Evolutionary conservation across 2,888 invertebrate species (phyloP).

Genomic region (Allolobophora icterica): DNA sequence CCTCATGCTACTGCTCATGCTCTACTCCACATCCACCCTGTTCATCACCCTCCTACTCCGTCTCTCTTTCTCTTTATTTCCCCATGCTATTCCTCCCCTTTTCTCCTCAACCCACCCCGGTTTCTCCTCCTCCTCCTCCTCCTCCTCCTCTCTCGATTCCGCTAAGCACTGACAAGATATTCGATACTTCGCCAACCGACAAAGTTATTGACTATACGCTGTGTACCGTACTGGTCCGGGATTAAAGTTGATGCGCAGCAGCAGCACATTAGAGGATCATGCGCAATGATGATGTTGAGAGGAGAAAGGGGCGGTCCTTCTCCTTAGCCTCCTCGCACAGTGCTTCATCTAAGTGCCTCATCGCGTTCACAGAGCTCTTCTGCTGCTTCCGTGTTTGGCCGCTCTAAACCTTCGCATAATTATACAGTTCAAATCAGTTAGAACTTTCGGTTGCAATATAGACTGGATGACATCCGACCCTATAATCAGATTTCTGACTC

Average conservation of each 20-base stretch:
- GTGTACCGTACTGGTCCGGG: neutral
- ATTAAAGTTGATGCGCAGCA: neutral
- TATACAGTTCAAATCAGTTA: neutral
- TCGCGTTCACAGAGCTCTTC: neutral
- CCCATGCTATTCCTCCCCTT: neutral
- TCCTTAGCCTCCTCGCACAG: neutral
- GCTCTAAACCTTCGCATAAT: neutral
- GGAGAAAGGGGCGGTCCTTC: neutral
- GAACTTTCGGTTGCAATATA: neutral
- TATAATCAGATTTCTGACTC: neutral
- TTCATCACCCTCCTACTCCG: neutral
- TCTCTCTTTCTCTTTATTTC: neutral
- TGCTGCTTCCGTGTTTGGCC: neutral
- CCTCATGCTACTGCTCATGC: neutral
- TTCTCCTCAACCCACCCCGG: neutral
- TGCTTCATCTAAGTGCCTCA: neutral
- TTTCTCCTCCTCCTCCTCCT: neutral
- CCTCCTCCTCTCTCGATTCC: neutral
- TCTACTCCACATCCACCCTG: too few relatives aligned
- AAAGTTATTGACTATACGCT: constrained; percentile 13
- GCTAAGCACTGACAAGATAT: neutral
- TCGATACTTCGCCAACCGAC: neutral
- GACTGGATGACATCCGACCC: neutral
- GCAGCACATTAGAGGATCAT: neutral
- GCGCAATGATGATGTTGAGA: neutral